phyloP scores from a whole-genome alignment of 2,113 vertebrate species.

The Varanus komodoensis region DNA sequence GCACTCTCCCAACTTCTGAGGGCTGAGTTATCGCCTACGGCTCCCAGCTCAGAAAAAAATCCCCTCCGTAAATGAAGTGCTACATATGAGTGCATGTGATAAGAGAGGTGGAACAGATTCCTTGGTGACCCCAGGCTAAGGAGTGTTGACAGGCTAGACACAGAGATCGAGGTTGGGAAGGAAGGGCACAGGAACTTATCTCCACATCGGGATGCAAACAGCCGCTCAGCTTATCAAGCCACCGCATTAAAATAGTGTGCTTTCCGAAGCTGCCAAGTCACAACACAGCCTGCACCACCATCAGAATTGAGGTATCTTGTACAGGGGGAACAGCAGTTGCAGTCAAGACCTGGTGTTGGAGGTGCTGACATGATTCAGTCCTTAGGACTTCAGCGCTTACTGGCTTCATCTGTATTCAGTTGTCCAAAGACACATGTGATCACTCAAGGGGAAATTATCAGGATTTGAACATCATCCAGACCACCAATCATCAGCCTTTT shows the following conservation, averaged over 20 bases:
- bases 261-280: conserved; percentile 53
- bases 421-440: conserved; percentile 41
- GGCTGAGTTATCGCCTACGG: conserved; percentile 66
- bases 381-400: conserved; percentile 38
- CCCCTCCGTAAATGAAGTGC: conserved; percentile 74
- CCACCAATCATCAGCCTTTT: neutral
- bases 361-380: conserved; percentile 17
- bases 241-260: conserved; percentile 63
- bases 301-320: conserved; percentile 40
- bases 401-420: conserved; percentile 31
- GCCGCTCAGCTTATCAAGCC: conserved; percentile 58
- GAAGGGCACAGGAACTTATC: conserved; percentile 46
- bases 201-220: conserved; percentile 55
- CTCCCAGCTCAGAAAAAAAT: neutral
- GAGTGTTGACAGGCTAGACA: conserved; percentile 73
- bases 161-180: conserved; percentile 57
- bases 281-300: conserved; percentile 37
- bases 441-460: conserved; percentile 31
- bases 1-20: conserved; percentile 60
- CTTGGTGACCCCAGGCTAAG: conserved; percentile 55
- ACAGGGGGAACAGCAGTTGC: neutral
- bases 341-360: conserved; percentile 19
- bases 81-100: conserved; percentile 64
- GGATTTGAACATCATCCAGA: conserved; percentile 17
- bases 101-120: conserved; percentile 67